These are phyloP conservation scores for Aldabrachelys gigantea DNA, from an alignment of 2,113 vertebrate species.

Conservation along the genomic window DNA sequence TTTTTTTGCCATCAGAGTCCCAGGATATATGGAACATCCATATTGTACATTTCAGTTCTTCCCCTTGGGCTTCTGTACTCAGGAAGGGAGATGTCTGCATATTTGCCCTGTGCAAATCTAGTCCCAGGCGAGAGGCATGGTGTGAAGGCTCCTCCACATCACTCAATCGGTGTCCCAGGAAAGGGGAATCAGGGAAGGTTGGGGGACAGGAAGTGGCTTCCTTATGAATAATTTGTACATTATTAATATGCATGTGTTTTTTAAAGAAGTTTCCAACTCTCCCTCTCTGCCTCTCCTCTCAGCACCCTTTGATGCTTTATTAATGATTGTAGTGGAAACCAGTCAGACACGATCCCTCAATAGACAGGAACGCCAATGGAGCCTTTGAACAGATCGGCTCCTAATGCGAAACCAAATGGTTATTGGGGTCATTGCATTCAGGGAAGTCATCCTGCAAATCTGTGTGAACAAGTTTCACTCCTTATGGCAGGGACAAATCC, in stretches of 20 bases:
- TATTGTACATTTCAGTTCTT: background rate
- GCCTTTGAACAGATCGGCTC: background rate
- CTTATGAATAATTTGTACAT: background rate
- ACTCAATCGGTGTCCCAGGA: background rate
- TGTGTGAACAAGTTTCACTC: accelerated
- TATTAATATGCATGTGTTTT: background rate
- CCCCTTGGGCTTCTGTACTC: background rate
- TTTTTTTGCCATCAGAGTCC: background rate
- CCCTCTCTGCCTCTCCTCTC: background rate
- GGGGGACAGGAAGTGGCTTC: background rate
- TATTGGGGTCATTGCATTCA: accelerated
- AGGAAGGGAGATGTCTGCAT: accelerated
- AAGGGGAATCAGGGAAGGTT: background rate
- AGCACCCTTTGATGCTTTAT: constrained; percentile 61
- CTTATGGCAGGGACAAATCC: accelerated
- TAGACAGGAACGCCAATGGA: accelerated
- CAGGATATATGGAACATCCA: background rate
- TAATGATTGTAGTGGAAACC: accelerated
- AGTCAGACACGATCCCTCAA: background rate
- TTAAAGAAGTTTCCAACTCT: background rate
- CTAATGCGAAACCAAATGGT: background rate
- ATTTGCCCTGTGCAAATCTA: accelerated
- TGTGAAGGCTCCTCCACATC: background rate
- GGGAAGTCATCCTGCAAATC: background rate
- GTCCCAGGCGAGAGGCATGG: accelerated